A percentile compares a stretch with the other conserved stretches of the same genome.
phyloP scores from a whole-genome alignment of 2,888 invertebrate genomes.

The Caenorhabditis sp. region DNA sequence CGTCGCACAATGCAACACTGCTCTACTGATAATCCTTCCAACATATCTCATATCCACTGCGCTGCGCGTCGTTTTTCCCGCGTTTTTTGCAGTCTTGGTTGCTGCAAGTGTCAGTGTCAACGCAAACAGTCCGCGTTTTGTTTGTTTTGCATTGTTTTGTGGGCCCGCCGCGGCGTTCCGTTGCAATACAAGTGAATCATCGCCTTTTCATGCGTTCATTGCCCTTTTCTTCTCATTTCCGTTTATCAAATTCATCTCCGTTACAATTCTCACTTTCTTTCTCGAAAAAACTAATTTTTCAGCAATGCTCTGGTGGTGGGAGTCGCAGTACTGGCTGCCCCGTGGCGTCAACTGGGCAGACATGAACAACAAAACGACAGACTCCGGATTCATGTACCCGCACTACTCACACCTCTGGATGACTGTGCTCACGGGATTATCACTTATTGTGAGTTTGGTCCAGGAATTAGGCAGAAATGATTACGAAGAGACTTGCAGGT shows the following conservation, averaged over 20 bases:
- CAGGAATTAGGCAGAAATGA: neutral
- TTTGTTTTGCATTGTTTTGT: conserved; percentile 26
- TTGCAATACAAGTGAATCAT: conserved; percentile 37
- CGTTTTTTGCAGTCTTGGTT: conserved; percentile 40
- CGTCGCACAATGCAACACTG: conserved; percentile 49
- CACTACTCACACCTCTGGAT: conserved; percentile 66
- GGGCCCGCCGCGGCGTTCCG: conserved; percentile 10
- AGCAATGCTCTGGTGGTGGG: conserved; percentile 63
- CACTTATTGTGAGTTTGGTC: conserved; percentile 58
- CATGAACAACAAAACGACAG: conserved; percentile 60
- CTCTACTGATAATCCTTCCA: conserved; percentile 45
- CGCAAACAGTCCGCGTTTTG: conserved; percentile 17
- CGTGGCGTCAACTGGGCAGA: conserved; percentile 72
- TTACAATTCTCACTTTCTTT: neutral
- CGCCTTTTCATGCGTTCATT: conserved; percentile 12
- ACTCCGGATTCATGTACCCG: conserved; percentile 63
- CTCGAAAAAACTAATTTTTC: conserved; percentile 9
- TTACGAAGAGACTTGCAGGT: conserved; percentile 3
- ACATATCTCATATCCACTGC: conserved; percentile 22
- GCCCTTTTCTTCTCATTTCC: conserved; percentile 4
- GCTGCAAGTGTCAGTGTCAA: neutral
- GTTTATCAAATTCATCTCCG: neutral
- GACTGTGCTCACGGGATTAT: conserved; percentile 61
- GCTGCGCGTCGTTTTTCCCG: conserved; percentile 4
- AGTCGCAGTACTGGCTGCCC: conserved; percentile 75